Evolutionary conservation across 2,888 invertebrate species (phyloP), one percentile per base, ranked within the genome.

Genomic region (Trissoscelio sp.): DNA sequence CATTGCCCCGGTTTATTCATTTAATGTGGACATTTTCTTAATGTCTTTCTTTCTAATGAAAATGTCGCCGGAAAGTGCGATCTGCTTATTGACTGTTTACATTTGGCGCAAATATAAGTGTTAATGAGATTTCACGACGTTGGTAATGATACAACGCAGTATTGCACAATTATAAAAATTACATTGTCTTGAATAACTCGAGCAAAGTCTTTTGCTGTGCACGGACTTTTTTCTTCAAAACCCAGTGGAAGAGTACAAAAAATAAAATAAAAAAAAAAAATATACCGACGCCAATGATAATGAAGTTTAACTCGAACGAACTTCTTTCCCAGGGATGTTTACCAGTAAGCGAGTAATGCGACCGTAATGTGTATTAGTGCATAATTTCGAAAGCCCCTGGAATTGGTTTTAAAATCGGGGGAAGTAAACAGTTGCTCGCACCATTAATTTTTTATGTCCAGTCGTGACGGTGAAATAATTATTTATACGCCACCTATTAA

Each of bases 361-460:
- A 11, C 16, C 42, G 58, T 55, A 78, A 72, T 51, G 70, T 57
- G 48, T 64, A 64, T 70, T 64, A 70, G 53, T 64, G 70, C 42
- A 55, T 70, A 69, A 78, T 78, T 78, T 46, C 20, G 24, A 64
- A 31, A 39, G 55, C 55, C 12, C 2, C n/a, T 31, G 70, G 5
- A 78, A 72, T 58, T 66, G 70, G 66, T 42, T 72, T 66, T 66
- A 57, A 72, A 79, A 69, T 62, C 60, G 39, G 14, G 22, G 12
- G 16, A 48, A 39, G 79, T 34, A 79, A 58, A 66, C 64, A 51
- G 72, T 70, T 69, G 57, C 34, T 28, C 39, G 58, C 28, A 42
- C 51, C 78, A 72, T 78, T 78, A 72, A 64, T 58, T 78, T 78
- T 78, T 70, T 78, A 64, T 58, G 42, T 37, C 46, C 62, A 16